These are phyloP conservation scores for Daktulosphaira vitifoliae DNA, from an alignment of 1,140 invertebrate species.

Conservation along the genomic window DNA sequence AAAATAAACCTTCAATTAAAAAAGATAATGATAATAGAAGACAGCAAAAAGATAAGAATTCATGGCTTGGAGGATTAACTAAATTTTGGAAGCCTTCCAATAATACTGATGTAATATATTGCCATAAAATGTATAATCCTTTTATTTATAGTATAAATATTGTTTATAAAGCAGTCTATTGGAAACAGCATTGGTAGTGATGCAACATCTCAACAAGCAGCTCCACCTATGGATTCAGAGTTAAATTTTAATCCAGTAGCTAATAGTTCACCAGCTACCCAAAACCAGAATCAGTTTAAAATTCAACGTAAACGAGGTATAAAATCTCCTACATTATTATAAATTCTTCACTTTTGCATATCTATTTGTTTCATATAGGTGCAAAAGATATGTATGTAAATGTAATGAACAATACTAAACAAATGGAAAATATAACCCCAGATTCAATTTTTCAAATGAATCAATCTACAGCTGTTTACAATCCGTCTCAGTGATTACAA, in stretches of 20 bases:
- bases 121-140: neutral
- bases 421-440: constrained; percentile 18
- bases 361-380: neutral
- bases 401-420: constrained; percentile 21
- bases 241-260: constrained; percentile 23
- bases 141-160: neutral
- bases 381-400: constrained; percentile 28
- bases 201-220: constrained; percentile 3
- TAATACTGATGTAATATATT: constrained; percentile 4
- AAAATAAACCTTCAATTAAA: neutral
- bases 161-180: neutral
- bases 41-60: constrained; percentile 21
- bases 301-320: constrained; percentile 25
- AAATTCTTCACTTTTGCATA: no score
- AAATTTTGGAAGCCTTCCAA: constrained; percentile 29
- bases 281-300: constrained; percentile 30
- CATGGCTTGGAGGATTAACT: constrained; percentile 20
- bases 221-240: constrained; percentile 21
- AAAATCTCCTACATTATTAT: no score
- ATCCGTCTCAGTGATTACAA: constrained; percentile 2
- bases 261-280: constrained; percentile 22
- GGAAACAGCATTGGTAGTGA: constrained; percentile 3
- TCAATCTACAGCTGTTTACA: constrained; percentile 1
- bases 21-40: constrained; percentile 4
- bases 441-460: constrained; percentile 19